A percentile compares a stretch with the other conserved stretches of the same genome.
These are phyloP conservation scores for Trichogramma pretiosum DNA, from an alignment of 1,140 invertebrate species.

Conservation along the genomic window DNA sequence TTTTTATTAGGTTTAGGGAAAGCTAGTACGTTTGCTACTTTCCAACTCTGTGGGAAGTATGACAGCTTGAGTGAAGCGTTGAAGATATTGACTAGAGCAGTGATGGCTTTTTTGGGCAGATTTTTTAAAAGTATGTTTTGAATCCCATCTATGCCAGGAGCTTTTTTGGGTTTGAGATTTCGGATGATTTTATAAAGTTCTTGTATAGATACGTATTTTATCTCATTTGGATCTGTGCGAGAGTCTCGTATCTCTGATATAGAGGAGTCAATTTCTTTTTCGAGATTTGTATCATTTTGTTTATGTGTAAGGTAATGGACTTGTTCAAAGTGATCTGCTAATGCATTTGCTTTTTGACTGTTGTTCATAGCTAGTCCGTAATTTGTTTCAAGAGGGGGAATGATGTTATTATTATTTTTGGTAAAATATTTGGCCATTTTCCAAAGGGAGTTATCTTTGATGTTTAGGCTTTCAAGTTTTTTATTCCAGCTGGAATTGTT, in stretches of 20 bases:
- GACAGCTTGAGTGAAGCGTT: slow-evolving; percentile 24
- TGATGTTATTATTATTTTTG: background rate
- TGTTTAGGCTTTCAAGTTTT: slow-evolving; percentile 13
- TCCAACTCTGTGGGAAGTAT: slow-evolving; percentile 32
- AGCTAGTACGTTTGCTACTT: slow-evolving; percentile 31
- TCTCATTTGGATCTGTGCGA: slow-evolving; percentile 2
- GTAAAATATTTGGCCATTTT: slow-evolving; percentile 12
- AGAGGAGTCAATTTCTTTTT: too few relatives aligned
- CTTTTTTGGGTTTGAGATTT: slow-evolving; percentile 23
- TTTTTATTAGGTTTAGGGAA: slow-evolving; percentile 38
- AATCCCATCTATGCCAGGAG: slow-evolving; percentile 29
- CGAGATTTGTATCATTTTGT: slow-evolving; percentile 1
- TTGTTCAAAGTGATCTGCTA: slow-evolving; percentile 16
- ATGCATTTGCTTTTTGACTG: slow-evolving; percentile 16
- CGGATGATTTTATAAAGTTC: slow-evolving; percentile 18
- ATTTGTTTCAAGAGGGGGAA: slow-evolving; percentile 1
- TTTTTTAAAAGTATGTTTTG: slow-evolving; percentile 30
- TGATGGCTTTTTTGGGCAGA: slow-evolving; percentile 25
- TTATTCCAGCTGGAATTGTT: slow-evolving; percentile 4
- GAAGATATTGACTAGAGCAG: slow-evolving; percentile 26
- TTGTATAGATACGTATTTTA: slow-evolving; percentile 4
- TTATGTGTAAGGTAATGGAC: slow-evolving; percentile 11
- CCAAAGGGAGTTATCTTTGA: slow-evolving; percentile 15
- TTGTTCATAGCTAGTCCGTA: slow-evolving; percentile 4
- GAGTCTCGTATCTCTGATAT: background rate